Percentiles rank a stretch among this genome's conserved stretches.
These are phyloP conservation scores for Thymelicus acteon DNA, from an alignment of 2,888 invertebrate species.

Conservation along the genomic window DNA sequence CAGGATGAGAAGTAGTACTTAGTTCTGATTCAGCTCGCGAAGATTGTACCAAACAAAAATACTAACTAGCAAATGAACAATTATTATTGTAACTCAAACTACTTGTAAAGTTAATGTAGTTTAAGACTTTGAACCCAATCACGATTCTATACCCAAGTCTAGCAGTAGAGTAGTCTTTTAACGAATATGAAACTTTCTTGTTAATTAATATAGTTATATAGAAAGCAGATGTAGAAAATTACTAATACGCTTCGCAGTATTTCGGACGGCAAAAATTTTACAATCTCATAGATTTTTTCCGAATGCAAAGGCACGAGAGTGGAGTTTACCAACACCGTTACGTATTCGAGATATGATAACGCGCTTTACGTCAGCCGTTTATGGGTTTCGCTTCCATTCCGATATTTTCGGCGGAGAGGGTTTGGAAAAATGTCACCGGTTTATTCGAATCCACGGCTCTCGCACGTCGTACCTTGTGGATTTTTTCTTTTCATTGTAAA, in stretches of 20 bases:
- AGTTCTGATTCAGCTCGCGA: too few species aligned
- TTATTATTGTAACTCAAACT: too few species aligned
- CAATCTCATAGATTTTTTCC: constrained; percentile 11
- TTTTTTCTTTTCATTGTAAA: constrained; percentile 19
- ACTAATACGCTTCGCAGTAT: neutral
- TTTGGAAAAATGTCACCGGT: constrained; percentile 23
- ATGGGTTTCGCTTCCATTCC: constrained; percentile 17
- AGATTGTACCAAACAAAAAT: too few species aligned
- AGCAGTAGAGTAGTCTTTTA: too few species aligned
- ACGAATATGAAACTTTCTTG: too few species aligned
- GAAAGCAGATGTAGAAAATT: neutral
- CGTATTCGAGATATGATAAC: constrained; percentile 22
- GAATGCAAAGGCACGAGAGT: constrained; percentile 7
- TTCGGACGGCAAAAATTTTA: neutral
- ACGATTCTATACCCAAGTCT: too few species aligned
- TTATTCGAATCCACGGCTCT: constrained; percentile 23
- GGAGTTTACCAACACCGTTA: constrained; percentile 20
- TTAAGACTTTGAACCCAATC: too few species aligned
- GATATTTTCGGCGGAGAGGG: constrained; percentile 18
- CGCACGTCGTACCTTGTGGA: neutral
- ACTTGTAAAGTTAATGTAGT: too few species aligned
- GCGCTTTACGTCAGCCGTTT: constrained; percentile 25
- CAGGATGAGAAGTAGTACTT: too few species aligned
- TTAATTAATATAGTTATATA: too few species aligned
- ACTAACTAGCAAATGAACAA: too few species aligned